Percentiles rank a stretch among this genome's conserved stretches.
phyloP scores from a whole-genome alignment of 2,113 vertebrate genomes.

The Turnix velox region DNA sequence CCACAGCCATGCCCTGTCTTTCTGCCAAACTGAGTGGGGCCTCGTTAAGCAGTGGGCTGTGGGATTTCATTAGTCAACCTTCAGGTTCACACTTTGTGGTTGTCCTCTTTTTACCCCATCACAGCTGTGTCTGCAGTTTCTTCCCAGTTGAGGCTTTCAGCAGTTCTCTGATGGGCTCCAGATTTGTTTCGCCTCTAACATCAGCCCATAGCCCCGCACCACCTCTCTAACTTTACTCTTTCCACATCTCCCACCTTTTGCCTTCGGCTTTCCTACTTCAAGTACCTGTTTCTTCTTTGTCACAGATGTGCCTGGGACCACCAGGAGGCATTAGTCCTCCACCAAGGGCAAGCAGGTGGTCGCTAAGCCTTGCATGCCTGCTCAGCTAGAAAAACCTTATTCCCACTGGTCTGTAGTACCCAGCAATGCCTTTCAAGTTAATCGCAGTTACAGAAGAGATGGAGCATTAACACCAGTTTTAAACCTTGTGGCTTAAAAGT shows the following conservation, averaged over 20 bases:
- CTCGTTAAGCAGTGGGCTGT: neutral
- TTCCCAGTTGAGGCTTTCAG: neutral
- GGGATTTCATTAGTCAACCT: neutral
- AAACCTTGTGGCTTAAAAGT: neutral
- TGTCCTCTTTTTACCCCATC: neutral
- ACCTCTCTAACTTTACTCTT: neutral
- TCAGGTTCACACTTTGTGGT: neutral
- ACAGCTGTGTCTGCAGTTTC: neutral
- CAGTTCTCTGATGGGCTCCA: neutral
- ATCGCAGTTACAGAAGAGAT: neutral
- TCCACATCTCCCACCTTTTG: neutral
- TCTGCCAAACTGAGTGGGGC: neutral
- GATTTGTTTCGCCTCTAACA: neutral
- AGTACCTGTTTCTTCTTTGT: neutral
- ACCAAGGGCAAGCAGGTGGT: neutral
- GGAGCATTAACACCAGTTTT: neutral
- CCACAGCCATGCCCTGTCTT: neutral
- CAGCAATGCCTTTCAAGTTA: neutral
- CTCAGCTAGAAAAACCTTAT: neutral
- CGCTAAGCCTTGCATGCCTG: neutral
- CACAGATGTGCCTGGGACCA: neutral
- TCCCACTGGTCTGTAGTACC: accelerated
- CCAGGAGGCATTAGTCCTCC: conserved; percentile 48
- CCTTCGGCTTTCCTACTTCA: neutral
- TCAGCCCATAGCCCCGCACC: neutral